phyloP scores from a whole-genome alignment of 2,113 vertebrate species.

The Halcyon senegalensis region DNA sequence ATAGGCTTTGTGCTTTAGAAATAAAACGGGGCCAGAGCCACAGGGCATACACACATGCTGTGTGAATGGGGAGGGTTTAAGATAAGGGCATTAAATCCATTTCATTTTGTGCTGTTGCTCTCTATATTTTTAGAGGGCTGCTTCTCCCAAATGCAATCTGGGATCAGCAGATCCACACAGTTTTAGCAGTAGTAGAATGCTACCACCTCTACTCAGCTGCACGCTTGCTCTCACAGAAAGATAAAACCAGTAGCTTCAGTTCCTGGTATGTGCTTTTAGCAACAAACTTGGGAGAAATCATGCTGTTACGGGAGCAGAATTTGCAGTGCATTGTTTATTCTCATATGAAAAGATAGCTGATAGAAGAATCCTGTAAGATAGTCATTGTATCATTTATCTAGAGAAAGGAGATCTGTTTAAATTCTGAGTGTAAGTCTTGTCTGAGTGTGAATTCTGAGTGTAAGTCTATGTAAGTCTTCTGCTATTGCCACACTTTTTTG shows the following conservation, averaged over 20 bases:
- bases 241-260: background rate
- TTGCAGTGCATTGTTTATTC: background rate
- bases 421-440: background rate
- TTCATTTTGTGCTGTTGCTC: background rate
- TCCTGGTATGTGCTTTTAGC: background rate
- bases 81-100: background rate
- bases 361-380: background rate
- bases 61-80: background rate
- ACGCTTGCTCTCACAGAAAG: background rate
- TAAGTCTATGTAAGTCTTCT: no score
- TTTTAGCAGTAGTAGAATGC: background rate
- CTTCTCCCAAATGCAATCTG: background rate
- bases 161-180: fast-evolving
- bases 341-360: background rate
- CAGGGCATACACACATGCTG: background rate
- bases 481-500: background rate
- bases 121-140: background rate
- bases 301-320: background rate
- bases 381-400: background rate
- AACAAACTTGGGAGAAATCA: background rate
- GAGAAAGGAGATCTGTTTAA: background rate
- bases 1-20: background rate
- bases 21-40: background rate
- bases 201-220: background rate
- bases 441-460: no score